Base-by-base conservation (phyloP, 2,888 invertebrate genomes). In the Celastrina argiolus region DNA sequence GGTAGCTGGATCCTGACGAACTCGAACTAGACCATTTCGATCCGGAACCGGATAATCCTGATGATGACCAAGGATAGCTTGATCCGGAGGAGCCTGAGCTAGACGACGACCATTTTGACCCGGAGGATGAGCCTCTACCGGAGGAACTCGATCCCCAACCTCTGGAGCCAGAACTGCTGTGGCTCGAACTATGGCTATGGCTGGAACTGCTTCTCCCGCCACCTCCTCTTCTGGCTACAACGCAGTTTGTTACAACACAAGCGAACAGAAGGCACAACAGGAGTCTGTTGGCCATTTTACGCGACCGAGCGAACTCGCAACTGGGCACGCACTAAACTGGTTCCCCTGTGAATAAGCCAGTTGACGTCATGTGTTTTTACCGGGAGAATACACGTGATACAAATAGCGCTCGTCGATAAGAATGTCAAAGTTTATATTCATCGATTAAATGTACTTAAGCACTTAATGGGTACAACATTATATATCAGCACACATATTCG, bases 221-320 rank as follows among this genome's bases (percentile, higher is more conserved):
- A 12, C 76, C 66, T 56, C 69, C 66, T 56, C 78, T 72, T 56
- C 74, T 66, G 73, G 83, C 78, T 73, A 82, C 78, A 66, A 77
- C 75, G 63, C 77, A 74, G 71, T 78, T 76, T 41, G 78, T 73
- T 64, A 77, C 74, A 42, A 80, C 67, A 75, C 78, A 78, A 68
- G 78, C 73, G 69, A 86, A 70, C 66, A 85, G 76, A 16, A 87
- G 78, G 75, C 83, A 81, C 78, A 85, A 81, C 79, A 87, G 74
- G 73, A 81, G 64, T 73, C 78, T 85, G 78, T 77, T 83, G 77
- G 79, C 83, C 88, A 87, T 87, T 69, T 73, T 79, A 72, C 71
- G 71, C 68, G 71, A 74, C 69, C 68, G 71, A 69, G 69, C 74
- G 71, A 72, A 69, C 39, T 74, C 76, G 72, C 71, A 76, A 74